These are phyloP conservation scores for Syngnathus scovelli DNA, from an alignment of 2,113 vertebrate species.

Conservation along the genomic window DNA sequence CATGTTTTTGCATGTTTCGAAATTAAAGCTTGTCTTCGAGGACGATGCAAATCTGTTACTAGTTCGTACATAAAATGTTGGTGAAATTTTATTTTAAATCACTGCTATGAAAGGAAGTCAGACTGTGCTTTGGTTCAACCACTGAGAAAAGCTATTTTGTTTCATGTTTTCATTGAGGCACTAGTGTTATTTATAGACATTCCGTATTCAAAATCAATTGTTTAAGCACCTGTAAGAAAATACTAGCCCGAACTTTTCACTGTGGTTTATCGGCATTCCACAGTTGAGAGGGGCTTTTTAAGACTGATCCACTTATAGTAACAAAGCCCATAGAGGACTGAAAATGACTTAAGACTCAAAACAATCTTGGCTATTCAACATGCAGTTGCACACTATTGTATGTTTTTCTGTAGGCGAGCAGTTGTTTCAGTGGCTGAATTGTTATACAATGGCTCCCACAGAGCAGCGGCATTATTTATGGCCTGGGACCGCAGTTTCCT, in stretches of 20 bases:
- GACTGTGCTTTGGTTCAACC: constrained; percentile 16
- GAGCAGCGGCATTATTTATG: constrained; percentile 22
- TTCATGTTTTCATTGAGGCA: neutral
- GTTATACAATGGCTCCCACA: constrained; percentile 52
- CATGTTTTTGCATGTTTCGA: neutral
- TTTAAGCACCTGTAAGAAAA: neutral
- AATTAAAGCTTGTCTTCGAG: neutral
- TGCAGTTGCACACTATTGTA: constrained; percentile 12
- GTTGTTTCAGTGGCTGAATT: constrained; percentile 49
- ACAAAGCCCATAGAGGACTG: constrained; percentile 39
- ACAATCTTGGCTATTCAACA: constrained; percentile 40
- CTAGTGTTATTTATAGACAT: neutral
- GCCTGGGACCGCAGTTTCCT: constrained; percentile 50
- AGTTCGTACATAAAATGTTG: neutral
- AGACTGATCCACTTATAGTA: constrained; percentile 31
- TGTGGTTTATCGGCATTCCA: constrained; percentile 16
- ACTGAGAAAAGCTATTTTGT: constrained; percentile 26
- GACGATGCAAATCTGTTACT: neutral
- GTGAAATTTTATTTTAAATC: too few relatives aligned
- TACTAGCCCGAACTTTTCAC: neutral
- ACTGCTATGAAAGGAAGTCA: neutral
- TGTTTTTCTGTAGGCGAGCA: constrained; percentile 51
- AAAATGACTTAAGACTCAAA: constrained; percentile 35
- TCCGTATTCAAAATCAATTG: neutral
- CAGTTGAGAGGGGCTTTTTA: constrained; percentile 29